phyloP scores from a whole-genome alignment of 2,113 vertebrate genomes.

The Terrapene triunguis region DNA sequence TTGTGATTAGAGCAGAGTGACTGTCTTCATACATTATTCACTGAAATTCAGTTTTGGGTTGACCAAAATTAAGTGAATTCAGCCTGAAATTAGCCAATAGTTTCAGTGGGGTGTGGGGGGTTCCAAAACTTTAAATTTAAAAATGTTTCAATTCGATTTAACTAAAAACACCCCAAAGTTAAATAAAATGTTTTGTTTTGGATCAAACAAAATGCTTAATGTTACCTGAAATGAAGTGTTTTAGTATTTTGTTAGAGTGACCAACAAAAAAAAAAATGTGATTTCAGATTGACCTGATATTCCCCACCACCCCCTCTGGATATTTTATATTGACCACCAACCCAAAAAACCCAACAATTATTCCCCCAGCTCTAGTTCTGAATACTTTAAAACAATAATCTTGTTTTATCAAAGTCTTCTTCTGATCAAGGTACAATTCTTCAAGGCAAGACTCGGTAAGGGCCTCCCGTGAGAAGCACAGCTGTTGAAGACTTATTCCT shows the following conservation, averaged over 20 bases:
- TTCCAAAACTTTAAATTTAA: neutral
- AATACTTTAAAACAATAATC: neutral
- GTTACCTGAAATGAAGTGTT: neutral
- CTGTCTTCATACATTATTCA: neutral
- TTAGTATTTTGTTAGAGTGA: neutral
- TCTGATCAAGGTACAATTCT: neutral
- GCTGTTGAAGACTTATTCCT: neutral
- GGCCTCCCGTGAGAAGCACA: neutral
- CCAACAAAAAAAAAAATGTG: neutral
- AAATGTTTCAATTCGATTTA: neutral
- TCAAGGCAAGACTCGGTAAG: neutral
- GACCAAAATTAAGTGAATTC: neutral
- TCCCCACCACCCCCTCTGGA: too few relatives aligned
- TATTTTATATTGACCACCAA: neutral
- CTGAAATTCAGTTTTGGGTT: neutral
- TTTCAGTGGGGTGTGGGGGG: fast-evolving
- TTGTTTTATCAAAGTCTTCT: neutral
- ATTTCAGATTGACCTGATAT: too few relatives aligned
- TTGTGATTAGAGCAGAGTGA: neutral
- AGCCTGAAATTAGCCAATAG: neutral
- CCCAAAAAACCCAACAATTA: neutral
- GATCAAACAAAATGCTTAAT: neutral
- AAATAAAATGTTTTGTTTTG: neutral
- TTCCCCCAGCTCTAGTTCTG: neutral
- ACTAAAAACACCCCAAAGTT: neutral